Percentiles rank a stretch among this genome's conserved stretches.
phyloP scores from a whole-genome alignment of 2,113 vertebrate species.

The Oryzias javanicus region DNA sequence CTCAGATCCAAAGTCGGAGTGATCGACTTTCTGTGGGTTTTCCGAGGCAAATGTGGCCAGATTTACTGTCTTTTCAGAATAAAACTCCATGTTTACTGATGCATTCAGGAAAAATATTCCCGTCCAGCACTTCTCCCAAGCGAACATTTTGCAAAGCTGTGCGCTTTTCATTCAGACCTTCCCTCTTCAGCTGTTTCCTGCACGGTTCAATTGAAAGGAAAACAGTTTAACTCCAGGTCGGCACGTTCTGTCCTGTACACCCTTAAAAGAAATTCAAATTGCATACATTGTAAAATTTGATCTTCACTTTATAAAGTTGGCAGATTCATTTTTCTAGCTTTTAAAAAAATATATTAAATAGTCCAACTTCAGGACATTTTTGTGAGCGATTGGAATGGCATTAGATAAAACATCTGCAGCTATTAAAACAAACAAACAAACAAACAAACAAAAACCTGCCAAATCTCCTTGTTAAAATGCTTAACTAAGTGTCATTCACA shows the following conservation, averaged over 20 bases:
- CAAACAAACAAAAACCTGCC: neutral
- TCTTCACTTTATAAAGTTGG: neutral
- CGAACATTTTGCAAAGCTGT: constrained; percentile 28
- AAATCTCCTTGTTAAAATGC: too few species aligned
- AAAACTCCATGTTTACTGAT: constrained; percentile 7
- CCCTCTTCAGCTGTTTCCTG: neutral
- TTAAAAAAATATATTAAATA: neutral
- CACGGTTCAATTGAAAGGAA: constrained; percentile 10
- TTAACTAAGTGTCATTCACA: too few species aligned
- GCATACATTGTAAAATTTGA: too few species aligned
- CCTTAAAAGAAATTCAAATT: too few species aligned
- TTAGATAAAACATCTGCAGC: too few species aligned
- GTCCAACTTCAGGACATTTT: neutral
- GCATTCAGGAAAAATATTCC: constrained; percentile 1
- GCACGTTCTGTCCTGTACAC: constrained; percentile 19
- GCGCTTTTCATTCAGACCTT: constrained; percentile 28
- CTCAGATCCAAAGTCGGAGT: neutral
- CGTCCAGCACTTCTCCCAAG: neutral
- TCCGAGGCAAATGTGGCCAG: constrained; percentile 14
- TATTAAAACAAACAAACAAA: too few species aligned
- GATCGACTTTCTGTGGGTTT: neutral
- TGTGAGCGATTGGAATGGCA: too few species aligned
- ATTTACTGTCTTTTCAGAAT: constrained; percentile 16
- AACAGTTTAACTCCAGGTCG: constrained; percentile 19
- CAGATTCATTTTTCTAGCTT: neutral